phyloP scores from a whole-genome alignment of 2,888 invertebrate genomes.

The Macrophya annulata region DNA sequence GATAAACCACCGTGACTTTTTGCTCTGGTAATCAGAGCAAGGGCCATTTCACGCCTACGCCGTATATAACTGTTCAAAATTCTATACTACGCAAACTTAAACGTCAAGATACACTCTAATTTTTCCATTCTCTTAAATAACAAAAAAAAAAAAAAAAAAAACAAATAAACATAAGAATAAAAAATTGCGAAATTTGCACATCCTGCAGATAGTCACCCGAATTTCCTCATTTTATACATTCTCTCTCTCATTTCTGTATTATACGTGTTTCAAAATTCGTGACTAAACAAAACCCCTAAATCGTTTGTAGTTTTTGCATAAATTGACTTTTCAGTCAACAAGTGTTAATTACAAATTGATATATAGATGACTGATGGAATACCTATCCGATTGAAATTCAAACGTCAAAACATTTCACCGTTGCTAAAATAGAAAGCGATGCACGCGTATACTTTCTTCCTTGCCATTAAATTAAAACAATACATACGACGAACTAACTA shows the following conservation, averaged over 20 bases:
- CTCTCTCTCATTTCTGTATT: not conserved
- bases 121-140: constrained; percentile 15
- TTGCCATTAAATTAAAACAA: constrained; percentile 50
- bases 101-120: not conserved
- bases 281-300: not conserved
- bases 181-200: constrained; percentile 3
- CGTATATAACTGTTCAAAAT: constrained; percentile 48
- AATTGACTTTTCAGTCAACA: not conserved
- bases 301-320: not conserved
- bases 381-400: constrained; percentile 61
- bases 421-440: constrained; percentile 56
- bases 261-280: not conserved
- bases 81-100: constrained; percentile 33
- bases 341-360: not conserved
- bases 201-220: not conserved
- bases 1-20: constrained; percentile 64
- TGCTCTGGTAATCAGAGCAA: constrained; percentile 65
- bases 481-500: constrained; percentile 2
- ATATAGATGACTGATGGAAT: not conserved
- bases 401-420: constrained; percentile 64
- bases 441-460: constrained; percentile 61
- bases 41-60: constrained; percentile 53
- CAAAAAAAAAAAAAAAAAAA: no score
- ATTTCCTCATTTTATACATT: not conserved
- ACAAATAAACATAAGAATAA: no score